These are phyloP conservation scores for Agriopis leucophaearia DNA, from an alignment of 2,888 invertebrate species.

Conservation along the genomic window DNA sequence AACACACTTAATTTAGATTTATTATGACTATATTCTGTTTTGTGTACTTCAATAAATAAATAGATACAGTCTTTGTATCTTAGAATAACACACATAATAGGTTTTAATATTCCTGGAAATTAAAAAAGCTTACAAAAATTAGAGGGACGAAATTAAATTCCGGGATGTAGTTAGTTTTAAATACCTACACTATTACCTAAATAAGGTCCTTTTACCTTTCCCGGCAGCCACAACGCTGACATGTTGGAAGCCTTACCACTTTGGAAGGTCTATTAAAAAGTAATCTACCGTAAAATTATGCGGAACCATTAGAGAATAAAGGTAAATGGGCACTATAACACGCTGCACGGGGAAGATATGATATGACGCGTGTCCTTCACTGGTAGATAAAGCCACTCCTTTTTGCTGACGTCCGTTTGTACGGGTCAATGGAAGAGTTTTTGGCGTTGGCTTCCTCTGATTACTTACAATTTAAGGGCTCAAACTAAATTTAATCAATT, in stretches of 20 bases:
- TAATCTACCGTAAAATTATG: slow-evolving; percentile 49
- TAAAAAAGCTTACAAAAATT: not conserved
- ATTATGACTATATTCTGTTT: too few species aligned
- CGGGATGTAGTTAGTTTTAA: not conserved
- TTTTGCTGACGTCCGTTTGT: too few species aligned
- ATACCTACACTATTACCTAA: slow-evolving; percentile 5
- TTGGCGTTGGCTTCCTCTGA: too few species aligned
- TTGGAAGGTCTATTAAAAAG: slow-evolving; percentile 44
- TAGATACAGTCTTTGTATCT: too few species aligned
- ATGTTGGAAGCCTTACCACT: slow-evolving; percentile 27
- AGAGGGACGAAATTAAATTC: not conserved
- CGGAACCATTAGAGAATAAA: slow-evolving; percentile 47
- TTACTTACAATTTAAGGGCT: too few species aligned
- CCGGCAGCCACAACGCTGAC: slow-evolving; percentile 29
- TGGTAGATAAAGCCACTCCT: too few species aligned
- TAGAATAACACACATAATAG: not conserved
- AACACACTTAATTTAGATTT: too few species aligned
- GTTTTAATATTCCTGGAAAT: not conserved
- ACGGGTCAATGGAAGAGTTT: too few species aligned
- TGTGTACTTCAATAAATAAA: too few species aligned
- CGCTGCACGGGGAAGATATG: too few species aligned
- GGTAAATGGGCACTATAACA: slow-evolving; percentile 1
- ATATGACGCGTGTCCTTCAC: too few species aligned
- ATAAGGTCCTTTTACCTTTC: slow-evolving; percentile 10
- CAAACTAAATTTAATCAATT: too few species aligned